Percentiles rank a stretch among this genome's conserved stretches.
Evolutionary conservation across 1,140 invertebrate genomes (phyloP).

Genomic region (Meloidogyne floridensis): DNA sequence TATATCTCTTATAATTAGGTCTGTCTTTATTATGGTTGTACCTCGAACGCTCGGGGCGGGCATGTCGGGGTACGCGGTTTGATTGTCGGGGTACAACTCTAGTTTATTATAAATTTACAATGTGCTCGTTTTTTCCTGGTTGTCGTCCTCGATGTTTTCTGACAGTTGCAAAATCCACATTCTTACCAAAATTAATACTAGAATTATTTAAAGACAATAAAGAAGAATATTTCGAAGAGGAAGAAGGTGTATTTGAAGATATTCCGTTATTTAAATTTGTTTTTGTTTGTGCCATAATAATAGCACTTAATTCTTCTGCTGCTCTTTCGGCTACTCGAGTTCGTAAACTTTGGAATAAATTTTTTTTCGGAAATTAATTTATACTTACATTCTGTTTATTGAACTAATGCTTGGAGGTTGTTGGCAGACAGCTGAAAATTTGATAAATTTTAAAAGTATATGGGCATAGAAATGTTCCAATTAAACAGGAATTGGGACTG

Average conservation of each 20-base stretch:
- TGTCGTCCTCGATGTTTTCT: too few species aligned
- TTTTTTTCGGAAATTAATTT: neutral
- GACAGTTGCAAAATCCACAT: too few species aligned
- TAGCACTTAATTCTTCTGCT: constrained; percentile 61
- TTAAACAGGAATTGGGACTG: too few species aligned
- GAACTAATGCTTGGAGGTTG: constrained; percentile 66
- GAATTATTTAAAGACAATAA: too few species aligned
- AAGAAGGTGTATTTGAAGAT: neutral
- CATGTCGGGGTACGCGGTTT: too few species aligned
- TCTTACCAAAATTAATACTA: too few species aligned
- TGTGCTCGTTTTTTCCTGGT: too few species aligned
- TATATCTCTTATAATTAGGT: too few species aligned
- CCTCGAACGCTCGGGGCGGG: constrained; percentile 80
- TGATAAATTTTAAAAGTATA: too few species aligned
- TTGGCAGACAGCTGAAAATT: constrained; percentile 56
- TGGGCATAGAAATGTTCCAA: too few species aligned
- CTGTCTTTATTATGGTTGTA: constrained; percentile 73
- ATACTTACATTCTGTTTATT: constrained; percentile 57
- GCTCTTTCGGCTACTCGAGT: constrained; percentile 64
- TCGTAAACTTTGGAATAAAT: constrained; percentile 39
- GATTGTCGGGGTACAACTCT: constrained; percentile 60
- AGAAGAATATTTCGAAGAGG: neutral
- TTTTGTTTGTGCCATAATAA: constrained; percentile 49
- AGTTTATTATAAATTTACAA: too few species aligned
- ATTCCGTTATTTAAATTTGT: neutral